These are phyloP conservation scores for Dromaius novaehollandiae DNA, from an alignment of 2,113 vertebrate species.

Conservation along the genomic window DNA sequence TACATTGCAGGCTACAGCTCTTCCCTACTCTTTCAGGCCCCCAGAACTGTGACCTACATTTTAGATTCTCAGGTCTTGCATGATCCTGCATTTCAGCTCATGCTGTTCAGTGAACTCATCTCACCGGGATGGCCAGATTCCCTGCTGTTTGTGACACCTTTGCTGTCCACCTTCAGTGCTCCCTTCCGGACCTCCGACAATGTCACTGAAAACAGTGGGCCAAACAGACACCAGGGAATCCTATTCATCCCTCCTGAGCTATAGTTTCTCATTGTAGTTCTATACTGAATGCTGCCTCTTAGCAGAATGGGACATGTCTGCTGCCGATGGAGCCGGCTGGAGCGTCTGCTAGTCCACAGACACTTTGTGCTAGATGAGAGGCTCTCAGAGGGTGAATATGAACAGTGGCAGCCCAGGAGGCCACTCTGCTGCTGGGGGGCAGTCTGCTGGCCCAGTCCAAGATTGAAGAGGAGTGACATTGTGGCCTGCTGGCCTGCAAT, in stretches of 20 bases:
- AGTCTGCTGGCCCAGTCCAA: neutral
- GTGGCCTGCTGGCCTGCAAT: neutral
- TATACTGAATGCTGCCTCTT: neutral
- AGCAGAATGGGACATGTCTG: neutral
- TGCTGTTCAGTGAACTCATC: neutral
- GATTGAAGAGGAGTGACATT: neutral
- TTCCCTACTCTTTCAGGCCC: neutral
- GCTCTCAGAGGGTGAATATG: accelerated
- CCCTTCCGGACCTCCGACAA: neutral
- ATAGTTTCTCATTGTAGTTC: neutral
- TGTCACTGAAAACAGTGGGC: neutral
- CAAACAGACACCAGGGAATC: neutral
- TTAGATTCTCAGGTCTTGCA: neutral
- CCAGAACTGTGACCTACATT: neutral
- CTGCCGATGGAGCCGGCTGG: no score
- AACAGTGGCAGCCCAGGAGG: accelerated
- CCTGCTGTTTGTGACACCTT: neutral
- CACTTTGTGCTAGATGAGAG: neutral
- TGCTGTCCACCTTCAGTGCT: neutral
- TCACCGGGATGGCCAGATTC: no score
- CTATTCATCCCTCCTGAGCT: neutral
- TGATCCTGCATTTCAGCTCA: neutral
- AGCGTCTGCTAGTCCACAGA: neutral
- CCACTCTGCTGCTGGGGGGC: neutral
- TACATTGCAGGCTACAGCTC: neutral